A percentile compares a stretch with the other conserved stretches of the same genome.
phyloP scores from a whole-genome alignment of 2,888 invertebrate genomes.

The Tromatobia lineatoria region DNA sequence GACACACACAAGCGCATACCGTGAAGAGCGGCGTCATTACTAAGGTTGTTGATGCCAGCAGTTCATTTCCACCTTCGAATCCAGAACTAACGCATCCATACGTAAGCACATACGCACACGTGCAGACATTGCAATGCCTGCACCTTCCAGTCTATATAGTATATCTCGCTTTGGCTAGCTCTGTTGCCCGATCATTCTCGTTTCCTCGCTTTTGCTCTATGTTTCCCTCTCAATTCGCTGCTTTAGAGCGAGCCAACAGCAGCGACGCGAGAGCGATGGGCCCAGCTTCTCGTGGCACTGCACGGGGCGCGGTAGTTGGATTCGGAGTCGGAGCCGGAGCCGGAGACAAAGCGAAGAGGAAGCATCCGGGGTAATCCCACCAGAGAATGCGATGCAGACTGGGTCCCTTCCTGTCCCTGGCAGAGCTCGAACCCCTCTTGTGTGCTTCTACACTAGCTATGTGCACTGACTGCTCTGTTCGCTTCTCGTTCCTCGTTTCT shows the following conservation, averaged over 20 bases:
- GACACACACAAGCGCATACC: constrained; percentile 71
- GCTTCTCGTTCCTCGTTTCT: constrained; percentile 70
- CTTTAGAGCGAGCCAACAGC: constrained; percentile 61
- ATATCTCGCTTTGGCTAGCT: constrained; percentile 32
- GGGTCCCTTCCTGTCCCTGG: constrained; percentile 77
- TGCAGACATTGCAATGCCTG: constrained; percentile 30
- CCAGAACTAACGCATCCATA: constrained; percentile 67
- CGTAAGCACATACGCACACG: constrained; percentile 22
- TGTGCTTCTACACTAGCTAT: constrained; percentile 15
- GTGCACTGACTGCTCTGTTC: constrained; percentile 54
- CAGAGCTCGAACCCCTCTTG: constrained; percentile 55
- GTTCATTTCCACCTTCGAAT: constrained; percentile 82
- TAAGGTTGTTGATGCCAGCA: constrained; percentile 81
- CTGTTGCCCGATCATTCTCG: constrained; percentile 73
- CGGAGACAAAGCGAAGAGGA: constrained; percentile 81
- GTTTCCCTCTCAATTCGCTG: constrained; percentile 64
- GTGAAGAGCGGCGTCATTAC: constrained; percentile 75
- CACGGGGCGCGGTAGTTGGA: constrained; percentile 75
- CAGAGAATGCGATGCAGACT: constrained; percentile 80
- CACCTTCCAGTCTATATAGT: constrained; percentile 30
- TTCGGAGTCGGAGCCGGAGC: constrained; percentile 75
- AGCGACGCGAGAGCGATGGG: constrained; percentile 58
- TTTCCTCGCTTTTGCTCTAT: constrained; percentile 70
- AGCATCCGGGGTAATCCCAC: constrained; percentile 81
- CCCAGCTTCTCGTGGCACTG: constrained; percentile 36